Evolutionary conservation across 2,113 vertebrate species (phyloP), one percentile per base, ranked within the genome.

Genomic region (Oryzias curvinotus): DNA sequence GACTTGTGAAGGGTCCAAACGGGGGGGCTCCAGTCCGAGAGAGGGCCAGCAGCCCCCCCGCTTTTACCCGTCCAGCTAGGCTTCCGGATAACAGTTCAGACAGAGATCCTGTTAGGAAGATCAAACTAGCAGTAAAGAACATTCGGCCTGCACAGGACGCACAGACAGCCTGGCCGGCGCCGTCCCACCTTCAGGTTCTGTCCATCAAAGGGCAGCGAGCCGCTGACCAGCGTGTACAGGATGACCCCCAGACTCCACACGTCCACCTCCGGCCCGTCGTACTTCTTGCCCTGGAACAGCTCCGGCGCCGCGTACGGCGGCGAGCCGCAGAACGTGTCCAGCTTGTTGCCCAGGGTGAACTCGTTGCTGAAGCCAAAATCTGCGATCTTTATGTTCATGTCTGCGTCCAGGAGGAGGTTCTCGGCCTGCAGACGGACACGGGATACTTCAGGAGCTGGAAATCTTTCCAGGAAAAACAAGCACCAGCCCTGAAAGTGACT

Each of bases 321-420:
- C 25, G 96, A 98, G 58, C 97, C 97, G 69, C 97, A 99, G 88
- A 99, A 99, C 3, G 97, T 98, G 75, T 99, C 97, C 91, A 99
- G 92, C 93, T 99, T 99, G 93, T 93, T 96, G 82, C 95, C 96
- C 26, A 97, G 73, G 58, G 95, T 97, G 91, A 99, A 99, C 92
- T 98, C 96, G 62, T 99, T 99, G 77, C 96, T 98, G 90, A 99
- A 99, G 83, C 97, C 97, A 55, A 99, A 99, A 79, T 99, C 96
- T 28, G 97, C 97, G 74, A 99, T 98, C 91, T 99, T 99, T 82
- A 99, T 99, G 90, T 99, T 99, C 97, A 98, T 99, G 91, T 99
- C 97, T 25, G 96, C 96, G 79, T 99, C 97, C 63, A 99, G 91
- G 59, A 99, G 93, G 41, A 99, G 90, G 91, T 99, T 99, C 92